Evolutionary conservation across 2,113 vertebrate species (phyloP).

Genomic region (Mus spicilegus): DNA sequence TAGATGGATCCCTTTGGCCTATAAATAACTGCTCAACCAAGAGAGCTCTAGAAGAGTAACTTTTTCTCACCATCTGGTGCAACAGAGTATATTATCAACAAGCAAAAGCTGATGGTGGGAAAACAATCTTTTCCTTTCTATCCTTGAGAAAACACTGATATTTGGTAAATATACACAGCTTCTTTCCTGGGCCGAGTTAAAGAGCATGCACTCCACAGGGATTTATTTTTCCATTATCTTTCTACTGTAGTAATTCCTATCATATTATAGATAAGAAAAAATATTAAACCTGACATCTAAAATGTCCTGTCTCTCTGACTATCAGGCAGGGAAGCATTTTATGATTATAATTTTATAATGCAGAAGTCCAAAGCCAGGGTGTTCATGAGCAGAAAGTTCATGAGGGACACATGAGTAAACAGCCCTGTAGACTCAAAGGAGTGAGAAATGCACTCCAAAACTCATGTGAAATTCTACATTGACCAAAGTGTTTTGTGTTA

Average conservation of each 20-base stretch:
- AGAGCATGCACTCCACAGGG: conserved; percentile 32
- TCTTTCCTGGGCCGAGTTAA: conserved; percentile 51
- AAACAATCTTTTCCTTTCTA: conserved; percentile 72
- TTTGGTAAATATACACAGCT: conserved; percentile 70
- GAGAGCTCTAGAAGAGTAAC: conserved; percentile 58
- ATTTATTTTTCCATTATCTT: conserved; percentile 67
- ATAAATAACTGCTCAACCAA: conserved; percentile 71
- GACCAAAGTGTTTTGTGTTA: neutral
- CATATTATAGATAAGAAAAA: neutral
- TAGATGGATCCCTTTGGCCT: conserved; percentile 59
- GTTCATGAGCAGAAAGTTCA: neutral
- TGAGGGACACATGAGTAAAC: neutral
- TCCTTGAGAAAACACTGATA: conserved; percentile 67
- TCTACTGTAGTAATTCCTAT: conserved; percentile 39
- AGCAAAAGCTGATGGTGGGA: conserved; percentile 74
- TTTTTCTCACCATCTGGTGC: conserved; percentile 75
- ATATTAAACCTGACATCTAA: neutral
- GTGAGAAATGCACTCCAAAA: neutral
- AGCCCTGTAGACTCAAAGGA: neutral
- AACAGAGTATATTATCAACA: conserved; percentile 70
- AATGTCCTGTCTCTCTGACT: neutral
- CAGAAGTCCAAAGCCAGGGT: neutral
- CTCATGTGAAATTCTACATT: neutral
- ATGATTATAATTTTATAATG: neutral
- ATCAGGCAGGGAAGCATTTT: neutral